These are phyloP conservation scores for Lordiphosa collinella DNA, from an alignment of 1,140 invertebrate species.

Conservation along the genomic window DNA sequence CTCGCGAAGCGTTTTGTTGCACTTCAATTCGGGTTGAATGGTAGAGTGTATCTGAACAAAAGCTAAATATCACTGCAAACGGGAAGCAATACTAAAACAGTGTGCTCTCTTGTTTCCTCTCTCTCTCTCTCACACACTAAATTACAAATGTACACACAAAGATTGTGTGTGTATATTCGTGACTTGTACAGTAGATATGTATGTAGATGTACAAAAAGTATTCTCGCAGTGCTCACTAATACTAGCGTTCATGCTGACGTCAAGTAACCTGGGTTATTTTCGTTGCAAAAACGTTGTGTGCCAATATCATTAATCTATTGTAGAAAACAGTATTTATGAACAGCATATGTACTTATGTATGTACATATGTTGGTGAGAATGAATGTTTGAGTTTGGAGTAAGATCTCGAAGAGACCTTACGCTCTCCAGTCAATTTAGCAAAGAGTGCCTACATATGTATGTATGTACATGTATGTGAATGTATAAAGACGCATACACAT, in stretches of 20 bases:
- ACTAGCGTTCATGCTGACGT: conserved; percentile 1
- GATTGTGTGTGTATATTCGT: too few relatives aligned
- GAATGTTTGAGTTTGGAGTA: too few relatives aligned
- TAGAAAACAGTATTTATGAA: not conserved
- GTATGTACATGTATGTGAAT: not conserved
- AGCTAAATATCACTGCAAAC: conserved; percentile 1
- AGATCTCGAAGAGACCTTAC: too few relatives aligned
- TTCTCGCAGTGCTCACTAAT: not conserved
- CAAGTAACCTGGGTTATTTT: not conserved
- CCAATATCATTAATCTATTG: not conserved
- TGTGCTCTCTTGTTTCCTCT: not conserved
- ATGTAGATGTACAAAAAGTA: not conserved
- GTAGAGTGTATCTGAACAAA: conserved; percentile 9
- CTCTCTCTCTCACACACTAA: not conserved
- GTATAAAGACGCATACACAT: too few relatives aligned
- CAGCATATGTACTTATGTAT: not conserved
- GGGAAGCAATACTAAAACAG: not conserved
- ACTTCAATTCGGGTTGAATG: conserved; percentile 7
- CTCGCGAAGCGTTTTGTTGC: not conserved
- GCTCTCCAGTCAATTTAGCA: too few relatives aligned
- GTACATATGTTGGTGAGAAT: not conserved
- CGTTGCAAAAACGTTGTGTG: not conserved
- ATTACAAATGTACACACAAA: not conserved
- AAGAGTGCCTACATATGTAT: not conserved
- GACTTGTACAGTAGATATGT: not conserved